Evolutionary conservation across 1,140 invertebrate species (phyloP).

Genomic region (Oryctes rhinoceros): DNA sequence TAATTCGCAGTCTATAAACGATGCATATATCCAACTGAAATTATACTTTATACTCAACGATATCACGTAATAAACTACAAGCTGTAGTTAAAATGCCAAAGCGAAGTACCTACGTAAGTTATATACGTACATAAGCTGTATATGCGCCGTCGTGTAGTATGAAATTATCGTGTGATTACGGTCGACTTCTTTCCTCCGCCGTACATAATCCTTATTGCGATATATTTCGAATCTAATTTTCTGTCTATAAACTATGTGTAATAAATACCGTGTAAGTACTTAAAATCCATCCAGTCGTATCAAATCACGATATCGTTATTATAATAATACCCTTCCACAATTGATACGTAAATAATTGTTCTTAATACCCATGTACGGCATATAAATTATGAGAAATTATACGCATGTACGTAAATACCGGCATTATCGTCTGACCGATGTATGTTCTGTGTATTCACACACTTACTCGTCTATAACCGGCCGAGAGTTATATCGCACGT

Average conservation of each 20-base stretch:
- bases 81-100: no score
- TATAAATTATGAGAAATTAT: slow-evolving; percentile 33
- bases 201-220: no score
- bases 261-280: not conserved
- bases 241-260: no score
- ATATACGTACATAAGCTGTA: not conserved
- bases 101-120: not conserved
- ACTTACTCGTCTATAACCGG: not conserved
- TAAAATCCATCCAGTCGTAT: slow-evolving; percentile 1
- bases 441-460: slow-evolving; percentile 16
- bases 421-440: not conserved
- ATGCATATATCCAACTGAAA: no score
- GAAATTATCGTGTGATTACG: no score
- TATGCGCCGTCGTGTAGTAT: not conserved
- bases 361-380: slow-evolving; percentile 24
- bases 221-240: no score
- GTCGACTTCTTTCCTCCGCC: no score
- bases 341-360: slow-evolving; percentile 27
- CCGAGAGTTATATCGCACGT: not conserved
- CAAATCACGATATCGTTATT: slow-evolving; percentile 34
- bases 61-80: no score
- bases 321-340: slow-evolving; percentile 23
- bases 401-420: slow-evolving; percentile 29
- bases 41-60: no score
- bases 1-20: no score